Percentiles rank a stretch among this genome's conserved stretches.
phyloP scores from a whole-genome alignment of 1,140 invertebrate genomes.

The Ruditapes philippinarum region DNA sequence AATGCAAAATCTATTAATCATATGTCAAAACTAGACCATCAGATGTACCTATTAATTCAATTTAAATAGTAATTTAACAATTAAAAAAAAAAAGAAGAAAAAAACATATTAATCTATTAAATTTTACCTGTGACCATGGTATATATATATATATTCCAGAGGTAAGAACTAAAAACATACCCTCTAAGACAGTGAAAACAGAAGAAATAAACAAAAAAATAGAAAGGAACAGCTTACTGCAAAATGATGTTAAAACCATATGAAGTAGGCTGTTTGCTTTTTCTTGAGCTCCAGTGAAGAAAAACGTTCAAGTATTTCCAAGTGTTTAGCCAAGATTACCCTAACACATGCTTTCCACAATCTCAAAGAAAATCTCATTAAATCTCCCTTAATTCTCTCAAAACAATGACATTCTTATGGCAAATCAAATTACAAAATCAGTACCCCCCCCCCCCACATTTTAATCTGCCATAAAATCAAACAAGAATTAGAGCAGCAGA shows the following conservation, averaged over 20 bases:
- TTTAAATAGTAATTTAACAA: too few relatives aligned
- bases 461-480: not conserved
- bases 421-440: conserved; percentile 33
- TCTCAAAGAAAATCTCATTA: conserved; percentile 21
- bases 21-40: too few relatives aligned
- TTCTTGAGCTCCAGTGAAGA: not conserved
- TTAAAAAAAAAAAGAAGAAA: too few relatives aligned
- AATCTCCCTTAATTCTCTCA: conserved; percentile 23
- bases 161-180: not conserved
- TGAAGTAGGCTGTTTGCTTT: not conserved
- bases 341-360: conserved; percentile 18
- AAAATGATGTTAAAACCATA: not conserved
- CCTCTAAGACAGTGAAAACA: too few relatives aligned
- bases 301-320: conserved; percentile 30
- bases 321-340: conserved; percentile 29
- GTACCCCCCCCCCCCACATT: not conserved
- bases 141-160: not conserved
- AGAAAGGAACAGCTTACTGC: not conserved
- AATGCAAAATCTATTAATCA: too few relatives aligned
- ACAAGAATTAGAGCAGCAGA: not conserved
- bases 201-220: not conserved
- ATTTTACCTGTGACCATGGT: too few relatives aligned
- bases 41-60: too few relatives aligned
- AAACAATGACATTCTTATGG: conserved; percentile 37
- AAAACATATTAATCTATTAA: too few relatives aligned